These are phyloP conservation scores for Huso huso DNA, from an alignment of 2,797 vertebrate genomes.

Conservation along the genomic window DNA sequence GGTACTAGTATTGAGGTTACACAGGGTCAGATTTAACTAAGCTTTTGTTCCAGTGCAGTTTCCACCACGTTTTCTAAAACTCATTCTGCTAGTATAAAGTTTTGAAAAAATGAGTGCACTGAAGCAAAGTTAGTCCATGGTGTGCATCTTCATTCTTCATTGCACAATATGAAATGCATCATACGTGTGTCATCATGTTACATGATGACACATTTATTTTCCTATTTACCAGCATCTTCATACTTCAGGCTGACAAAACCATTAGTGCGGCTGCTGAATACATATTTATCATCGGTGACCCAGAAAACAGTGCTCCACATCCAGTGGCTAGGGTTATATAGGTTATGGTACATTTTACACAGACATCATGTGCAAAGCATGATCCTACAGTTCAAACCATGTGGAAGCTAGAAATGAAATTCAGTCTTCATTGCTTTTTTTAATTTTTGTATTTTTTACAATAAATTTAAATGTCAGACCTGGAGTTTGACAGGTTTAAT, in stretches of 20 bases:
- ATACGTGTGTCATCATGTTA: no score
- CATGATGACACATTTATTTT: no score
- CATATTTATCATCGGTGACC: not conserved
- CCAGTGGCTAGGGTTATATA: no score
- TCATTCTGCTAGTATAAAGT: conserved; percentile 36
- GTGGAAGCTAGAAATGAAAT: conserved; percentile 19
- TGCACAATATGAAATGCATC: no score
- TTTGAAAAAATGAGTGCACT: conserved; percentile 1
- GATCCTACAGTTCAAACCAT: conserved; percentile 16
- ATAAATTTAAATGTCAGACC: not conserved
- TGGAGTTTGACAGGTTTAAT: no score
- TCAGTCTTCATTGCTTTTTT: conserved; percentile 1
- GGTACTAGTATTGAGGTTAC: conserved; percentile 12
- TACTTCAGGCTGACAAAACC: no score
- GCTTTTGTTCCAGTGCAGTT: conserved; percentile 41
- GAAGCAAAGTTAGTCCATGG: not conserved
- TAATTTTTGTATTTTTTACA: not conserved
- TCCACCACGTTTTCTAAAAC: conserved; percentile 27
- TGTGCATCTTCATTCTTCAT: no score
- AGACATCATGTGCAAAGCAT: not conserved
- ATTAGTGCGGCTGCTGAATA: no score
- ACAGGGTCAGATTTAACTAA: conserved; percentile 31
- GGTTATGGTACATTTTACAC: not conserved
- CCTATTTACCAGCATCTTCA: no score
- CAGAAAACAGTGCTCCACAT: not conserved